Evolutionary conservation across 2,113 vertebrate genomes (phyloP).

Genomic region (Mesoclemmys tuberculata): DNA sequence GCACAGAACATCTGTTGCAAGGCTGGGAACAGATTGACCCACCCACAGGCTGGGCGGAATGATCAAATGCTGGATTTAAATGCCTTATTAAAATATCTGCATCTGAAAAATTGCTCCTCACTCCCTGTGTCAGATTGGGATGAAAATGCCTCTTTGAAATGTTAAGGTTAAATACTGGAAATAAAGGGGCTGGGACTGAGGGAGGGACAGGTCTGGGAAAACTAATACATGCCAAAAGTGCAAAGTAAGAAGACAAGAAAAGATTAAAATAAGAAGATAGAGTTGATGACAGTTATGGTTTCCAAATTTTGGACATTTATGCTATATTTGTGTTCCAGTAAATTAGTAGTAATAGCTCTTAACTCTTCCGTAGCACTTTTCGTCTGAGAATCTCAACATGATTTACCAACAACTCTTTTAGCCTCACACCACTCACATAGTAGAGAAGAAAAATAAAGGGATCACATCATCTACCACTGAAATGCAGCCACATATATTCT

Average conservation of each 20-base stretch:
- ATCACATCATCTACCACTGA: rapidly evolving
- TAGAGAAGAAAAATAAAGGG: not conserved
- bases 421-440: rapidly evolving
- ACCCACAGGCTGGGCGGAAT: not conserved
- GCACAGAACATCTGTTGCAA: constrained; percentile 49
- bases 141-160: not conserved
- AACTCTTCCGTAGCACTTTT: not conserved
- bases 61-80: rapidly evolving
- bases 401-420: not conserved
- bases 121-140: not conserved
- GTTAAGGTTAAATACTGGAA: not conserved
- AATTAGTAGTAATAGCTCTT: not conserved
- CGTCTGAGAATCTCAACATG: not conserved
- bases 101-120: not conserved
- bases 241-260: not conserved
- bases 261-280: not conserved
- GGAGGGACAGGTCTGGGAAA: constrained; percentile 37
- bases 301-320: not conserved
- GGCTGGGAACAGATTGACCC: not conserved
- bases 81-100: not conserved
- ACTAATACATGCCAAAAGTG: not conserved
- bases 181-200: not conserved
- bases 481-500: rapidly evolving
- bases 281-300: not conserved
- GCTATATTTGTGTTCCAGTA: not conserved